These are phyloP conservation scores for Tinea trinotella DNA, from an alignment of 2,888 invertebrate genomes.

Conservation along the genomic window DNA sequence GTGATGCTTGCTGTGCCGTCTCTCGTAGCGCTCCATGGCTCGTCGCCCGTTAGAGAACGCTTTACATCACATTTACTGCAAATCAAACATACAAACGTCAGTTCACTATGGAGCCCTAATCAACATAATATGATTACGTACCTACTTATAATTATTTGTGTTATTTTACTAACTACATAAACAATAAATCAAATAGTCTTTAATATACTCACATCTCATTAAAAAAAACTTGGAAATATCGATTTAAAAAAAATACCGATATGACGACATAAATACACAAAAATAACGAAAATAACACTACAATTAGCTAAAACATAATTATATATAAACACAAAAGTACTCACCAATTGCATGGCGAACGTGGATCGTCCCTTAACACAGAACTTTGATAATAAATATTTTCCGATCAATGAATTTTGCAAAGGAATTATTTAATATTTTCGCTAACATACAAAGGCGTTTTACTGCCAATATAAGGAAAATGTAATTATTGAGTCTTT, in stretches of 20 bases:
- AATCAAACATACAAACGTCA: no score
- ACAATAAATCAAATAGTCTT: no score
- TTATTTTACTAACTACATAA: neutral
- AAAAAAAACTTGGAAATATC: neutral
- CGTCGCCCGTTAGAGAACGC: conserved; percentile 38
- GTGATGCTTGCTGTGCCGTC: conserved; percentile 60
- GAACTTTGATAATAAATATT: neutral
- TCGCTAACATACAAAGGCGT: conserved; percentile 26
- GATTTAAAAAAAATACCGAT: neutral
- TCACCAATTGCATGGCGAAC: conserved; percentile 6
- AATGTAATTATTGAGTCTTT: conserved; percentile 47
- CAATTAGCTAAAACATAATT: neutral
- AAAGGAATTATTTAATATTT: neutral
- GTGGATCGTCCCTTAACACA: neutral
- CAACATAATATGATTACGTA: no score
- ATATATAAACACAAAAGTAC: neutral
- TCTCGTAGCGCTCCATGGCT: conserved; percentile 61
- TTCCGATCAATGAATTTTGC: conserved; percentile 5
- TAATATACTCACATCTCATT: no score
- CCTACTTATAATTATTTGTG: no score
- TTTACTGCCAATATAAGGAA: conserved; percentile 49
- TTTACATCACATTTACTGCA: conserved; percentile 62
- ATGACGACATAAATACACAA: neutral
- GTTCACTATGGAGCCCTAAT: no score
- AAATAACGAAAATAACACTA: neutral